phyloP scores from a whole-genome alignment of 2,888 invertebrate species.

The Oeneis ivallda region DNA sequence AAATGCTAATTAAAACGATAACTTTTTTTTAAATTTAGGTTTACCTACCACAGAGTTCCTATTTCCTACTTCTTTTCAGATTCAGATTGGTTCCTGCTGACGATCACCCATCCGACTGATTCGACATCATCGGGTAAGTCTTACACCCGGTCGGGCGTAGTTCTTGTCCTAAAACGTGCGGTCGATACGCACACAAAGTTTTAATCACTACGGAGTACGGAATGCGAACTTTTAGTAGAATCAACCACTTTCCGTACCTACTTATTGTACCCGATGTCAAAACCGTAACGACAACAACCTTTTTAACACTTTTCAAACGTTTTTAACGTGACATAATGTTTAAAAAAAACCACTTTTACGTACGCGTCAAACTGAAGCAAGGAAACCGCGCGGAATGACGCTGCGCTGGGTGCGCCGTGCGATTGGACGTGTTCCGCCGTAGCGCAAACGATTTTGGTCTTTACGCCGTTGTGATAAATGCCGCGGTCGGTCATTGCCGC shows the following conservation, averaged over 20 bases:
- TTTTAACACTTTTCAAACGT: not conserved
- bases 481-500: slow-evolving; percentile 23
- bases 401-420: slow-evolving; percentile 55
- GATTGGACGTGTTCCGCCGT: slow-evolving; percentile 43
- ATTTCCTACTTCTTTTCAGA: not conserved
- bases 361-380: slow-evolving; percentile 32
- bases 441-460: slow-evolving; percentile 24
- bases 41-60: too few relatives aligned
- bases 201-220: not conserved
- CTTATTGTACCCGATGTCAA: not conserved
- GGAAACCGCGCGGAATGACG: slow-evolving; percentile 47
- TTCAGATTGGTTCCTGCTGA: not conserved
- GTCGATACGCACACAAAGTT: not conserved
- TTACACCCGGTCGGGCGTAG: not conserved
- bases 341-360: not conserved
- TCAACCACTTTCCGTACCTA: slow-evolving; percentile 6
- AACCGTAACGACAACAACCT: not conserved
- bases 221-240: slow-evolving; percentile 18
- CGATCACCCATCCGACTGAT: slow-evolving; percentile 7
- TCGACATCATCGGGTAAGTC: too few relatives aligned
- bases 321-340: not conserved
- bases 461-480: slow-evolving; percentile 40
- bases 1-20: too few relatives aligned
- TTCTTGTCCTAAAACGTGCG: not conserved
- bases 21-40: too few relatives aligned